Evolutionary conservation across 2,888 invertebrate genomes (phyloP).

Genomic region (Limenitis camilla): DNA sequence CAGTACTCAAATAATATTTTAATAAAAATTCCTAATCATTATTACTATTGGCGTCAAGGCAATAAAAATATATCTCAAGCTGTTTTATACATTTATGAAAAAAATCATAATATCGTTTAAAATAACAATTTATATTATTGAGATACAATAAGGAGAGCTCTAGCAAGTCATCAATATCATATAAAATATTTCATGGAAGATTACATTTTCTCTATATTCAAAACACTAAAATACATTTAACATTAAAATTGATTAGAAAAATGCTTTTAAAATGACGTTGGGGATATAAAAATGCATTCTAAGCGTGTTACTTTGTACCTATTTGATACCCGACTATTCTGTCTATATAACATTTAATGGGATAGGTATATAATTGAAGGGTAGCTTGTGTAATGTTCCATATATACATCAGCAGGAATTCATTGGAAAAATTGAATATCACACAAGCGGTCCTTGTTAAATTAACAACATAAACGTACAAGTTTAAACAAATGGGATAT

Average conservation of each 20-base stretch:
- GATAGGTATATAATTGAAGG: neutral
- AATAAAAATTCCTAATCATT: no score
- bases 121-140: no score
- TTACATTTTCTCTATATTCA: conserved; percentile 40
- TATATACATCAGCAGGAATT: conserved; percentile 20
- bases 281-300: conserved; percentile 42
- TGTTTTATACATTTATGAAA: no score
- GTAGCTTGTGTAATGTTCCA: conserved; percentile 56
- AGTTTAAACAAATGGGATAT: conserved; percentile 33
- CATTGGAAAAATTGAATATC: conserved; percentile 1
- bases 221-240: conserved; percentile 42
- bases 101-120: no score
- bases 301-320: conserved; percentile 52
- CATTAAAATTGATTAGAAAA: conserved; percentile 48
- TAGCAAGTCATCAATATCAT: conserved; percentile 3
- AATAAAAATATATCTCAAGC: no score
- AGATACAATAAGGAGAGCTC: conserved; percentile 8
- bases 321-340: conserved; percentile 51
- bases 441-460: neutral
- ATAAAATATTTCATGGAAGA: conserved; percentile 34
- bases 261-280: conserved; percentile 51
- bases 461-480: conserved; percentile 31
- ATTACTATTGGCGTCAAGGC: no score
- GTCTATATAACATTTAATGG: conserved; percentile 37
- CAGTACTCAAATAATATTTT: conserved; percentile 14